Base-by-base conservation (phyloP, 2,113 vertebrate genomes). In the Phrynocephalus versicolor region DNA sequence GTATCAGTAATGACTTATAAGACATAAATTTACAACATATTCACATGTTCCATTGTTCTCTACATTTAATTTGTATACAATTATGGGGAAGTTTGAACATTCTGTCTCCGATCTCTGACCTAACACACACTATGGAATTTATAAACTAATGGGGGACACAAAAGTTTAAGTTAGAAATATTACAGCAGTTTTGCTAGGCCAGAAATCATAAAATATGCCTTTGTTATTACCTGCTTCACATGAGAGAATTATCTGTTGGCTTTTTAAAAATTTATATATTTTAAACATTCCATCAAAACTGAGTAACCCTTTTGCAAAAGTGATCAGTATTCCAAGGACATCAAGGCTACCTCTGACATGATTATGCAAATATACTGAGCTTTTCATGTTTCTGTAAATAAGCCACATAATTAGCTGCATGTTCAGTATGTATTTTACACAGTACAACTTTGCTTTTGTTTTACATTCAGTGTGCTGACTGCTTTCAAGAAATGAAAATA, bases 401-500 rank as follows among this genome's bases (percentile, higher is more conserved):
- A 25, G 9, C 72, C 65, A n/a, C 12, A 35, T 16, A 60, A 84
- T 2, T 33, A 3, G 25, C 2, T 85, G 25, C 58, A 16, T 85
- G n/a, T 64, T 45, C 71, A 62, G 6, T 27, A 41, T 8, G 37
- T 6, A 41, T 45, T 79, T 58, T 41, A 33, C 25, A 72, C 55
- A 25, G 12, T 71, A n/a, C 2, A 41, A 60, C 23, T 37, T 41
- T 76, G 57, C 15, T n/a, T 60, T 18, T 45, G 13, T 37, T 39
- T 55, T 30, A 35, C 16, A 39, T 57, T 57, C 2, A 55, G 21
- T 10, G 3, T 51, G 72, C 5, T 8, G 41, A 58, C 25, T 71
- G 3, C 69, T 76, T 82, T 82, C 27, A 89, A 90, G 51, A 6
- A 85, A 78, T 23, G 65, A 91, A 92, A 19, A 37, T 35, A 81